phyloP scores from a whole-genome alignment of 2,888 invertebrate genomes.

The Orchesellides sinensis region DNA sequence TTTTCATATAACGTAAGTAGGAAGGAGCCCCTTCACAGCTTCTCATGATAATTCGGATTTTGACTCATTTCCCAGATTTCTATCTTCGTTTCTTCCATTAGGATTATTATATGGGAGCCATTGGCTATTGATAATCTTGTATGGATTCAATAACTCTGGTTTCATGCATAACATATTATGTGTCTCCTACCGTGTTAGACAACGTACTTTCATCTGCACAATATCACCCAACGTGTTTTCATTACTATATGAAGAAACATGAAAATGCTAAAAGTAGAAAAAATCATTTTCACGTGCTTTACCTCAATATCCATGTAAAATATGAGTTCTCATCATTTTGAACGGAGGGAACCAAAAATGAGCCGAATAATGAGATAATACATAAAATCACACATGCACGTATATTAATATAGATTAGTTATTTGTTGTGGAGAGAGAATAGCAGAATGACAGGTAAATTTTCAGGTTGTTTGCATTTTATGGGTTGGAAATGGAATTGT shows the following conservation, averaged over 20 bases:
- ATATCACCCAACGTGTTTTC: neutral
- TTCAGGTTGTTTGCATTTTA: neutral
- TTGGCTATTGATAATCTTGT: constrained; percentile 6
- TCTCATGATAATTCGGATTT: constrained; percentile 19
- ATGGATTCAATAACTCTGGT: constrained; percentile 7
- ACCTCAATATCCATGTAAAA: constrained; percentile 62
- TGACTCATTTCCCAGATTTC: constrained; percentile 58
- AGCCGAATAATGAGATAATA: constrained; percentile 49
- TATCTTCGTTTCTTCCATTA: constrained; percentile 59
- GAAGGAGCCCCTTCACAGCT: neutral
- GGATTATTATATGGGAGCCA: constrained; percentile 23
- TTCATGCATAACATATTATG: constrained; percentile 63
- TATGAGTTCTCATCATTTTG: constrained; percentile 41
- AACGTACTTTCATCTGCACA: no score
- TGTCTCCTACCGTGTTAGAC: constrained; percentile 55
- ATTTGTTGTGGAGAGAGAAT: no score
- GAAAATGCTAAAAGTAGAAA: constrained; percentile 24
- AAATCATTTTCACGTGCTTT: constrained; percentile 60
- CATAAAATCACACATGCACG: constrained; percentile 45
- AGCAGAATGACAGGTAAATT: neutral
- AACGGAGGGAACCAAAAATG: constrained; percentile 42
- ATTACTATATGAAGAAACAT: neutral
- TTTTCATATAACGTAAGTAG: no score
- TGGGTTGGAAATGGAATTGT: no score
- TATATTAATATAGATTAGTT: neutral